Conservation (phyloP, 2,888 invertebrate species). For the Oscheius sp. region DNA sequence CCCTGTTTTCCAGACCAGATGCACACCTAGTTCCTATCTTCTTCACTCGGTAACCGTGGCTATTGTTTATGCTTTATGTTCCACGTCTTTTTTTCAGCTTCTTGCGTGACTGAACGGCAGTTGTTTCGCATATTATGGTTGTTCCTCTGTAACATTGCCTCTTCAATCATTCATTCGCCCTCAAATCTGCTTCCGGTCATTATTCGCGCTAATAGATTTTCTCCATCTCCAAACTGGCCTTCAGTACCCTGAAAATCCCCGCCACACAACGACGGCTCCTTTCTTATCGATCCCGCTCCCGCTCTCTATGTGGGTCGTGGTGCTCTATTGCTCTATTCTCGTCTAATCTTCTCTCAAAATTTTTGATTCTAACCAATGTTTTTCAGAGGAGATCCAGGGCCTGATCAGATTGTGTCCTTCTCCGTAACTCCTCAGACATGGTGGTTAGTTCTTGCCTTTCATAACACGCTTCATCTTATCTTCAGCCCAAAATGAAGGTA, state of each 20-base stretch:
- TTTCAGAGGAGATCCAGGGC: neutral
- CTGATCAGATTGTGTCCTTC: neutral
- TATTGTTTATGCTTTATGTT: too few relatives aligned
- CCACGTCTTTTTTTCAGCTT: too few relatives aligned
- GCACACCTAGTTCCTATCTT: too few relatives aligned
- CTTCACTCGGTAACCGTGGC: too few relatives aligned
- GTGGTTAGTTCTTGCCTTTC: too few relatives aligned
- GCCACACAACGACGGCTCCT: conserved; percentile 9
- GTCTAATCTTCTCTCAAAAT: neutral
- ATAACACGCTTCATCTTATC: too few relatives aligned
- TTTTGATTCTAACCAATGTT: neutral
- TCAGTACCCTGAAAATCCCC: conserved; percentile 1
- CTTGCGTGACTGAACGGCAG: too few relatives aligned
- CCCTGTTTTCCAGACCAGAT: too few relatives aligned
- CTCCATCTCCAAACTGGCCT: conserved; percentile 4
- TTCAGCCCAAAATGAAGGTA: conserved; percentile 29
- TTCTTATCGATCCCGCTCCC: conserved; percentile 21
- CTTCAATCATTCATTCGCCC: neutral
- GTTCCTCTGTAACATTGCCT: neutral
- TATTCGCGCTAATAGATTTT: conserved; percentile 17
- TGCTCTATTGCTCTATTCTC: neutral
- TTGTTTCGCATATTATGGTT: neutral
- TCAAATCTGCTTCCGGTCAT: conserved; percentile 5
- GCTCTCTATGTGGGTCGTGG: neutral
- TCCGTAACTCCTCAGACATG: neutral